phyloP scores from a whole-genome alignment of 2,113 vertebrate genomes.

The Neodontobutis hainanensis region DNA sequence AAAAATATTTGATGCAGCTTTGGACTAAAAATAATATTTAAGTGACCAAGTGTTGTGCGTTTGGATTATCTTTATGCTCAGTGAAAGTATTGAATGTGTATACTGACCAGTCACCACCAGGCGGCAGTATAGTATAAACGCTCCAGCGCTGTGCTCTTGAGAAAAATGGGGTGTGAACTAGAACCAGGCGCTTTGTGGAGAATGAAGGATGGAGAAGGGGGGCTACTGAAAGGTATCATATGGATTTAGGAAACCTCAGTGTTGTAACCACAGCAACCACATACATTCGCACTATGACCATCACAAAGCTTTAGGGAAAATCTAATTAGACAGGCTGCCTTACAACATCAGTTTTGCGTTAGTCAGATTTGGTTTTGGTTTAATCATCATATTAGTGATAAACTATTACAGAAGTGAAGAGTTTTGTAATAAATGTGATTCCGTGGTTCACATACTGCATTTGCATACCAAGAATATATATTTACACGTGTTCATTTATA shows the following conservation, averaged over 20 bases:
- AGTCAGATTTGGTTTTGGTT: conserved; percentile 29
- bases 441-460: too few species aligned
- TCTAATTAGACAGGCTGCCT: conserved; percentile 33
- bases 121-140: conserved; percentile 51
- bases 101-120: conserved; percentile 53
- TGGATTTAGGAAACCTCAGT: conserved; percentile 63
- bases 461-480: too few species aligned
- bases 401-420: too few species aligned
- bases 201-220: conserved; percentile 6
- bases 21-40: too few species aligned
- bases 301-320: conserved; percentile 41
- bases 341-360: conserved; percentile 11
- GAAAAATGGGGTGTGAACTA: conserved; percentile 4
- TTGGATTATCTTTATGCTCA: background rate
- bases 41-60: too few species aligned
- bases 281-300: conserved; percentile 49
- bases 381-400: background rate
- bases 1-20: too few species aligned
- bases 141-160: background rate
- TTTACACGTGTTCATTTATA: too few species aligned
- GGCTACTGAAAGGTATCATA: conserved; percentile 52
- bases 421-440: too few species aligned
- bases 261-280: conserved; percentile 64
- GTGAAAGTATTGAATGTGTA: background rate
- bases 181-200: conserved; percentile 12